Base-by-base conservation (phyloP, 2,888 invertebrate species). In the Aphrophora alni region DNA sequence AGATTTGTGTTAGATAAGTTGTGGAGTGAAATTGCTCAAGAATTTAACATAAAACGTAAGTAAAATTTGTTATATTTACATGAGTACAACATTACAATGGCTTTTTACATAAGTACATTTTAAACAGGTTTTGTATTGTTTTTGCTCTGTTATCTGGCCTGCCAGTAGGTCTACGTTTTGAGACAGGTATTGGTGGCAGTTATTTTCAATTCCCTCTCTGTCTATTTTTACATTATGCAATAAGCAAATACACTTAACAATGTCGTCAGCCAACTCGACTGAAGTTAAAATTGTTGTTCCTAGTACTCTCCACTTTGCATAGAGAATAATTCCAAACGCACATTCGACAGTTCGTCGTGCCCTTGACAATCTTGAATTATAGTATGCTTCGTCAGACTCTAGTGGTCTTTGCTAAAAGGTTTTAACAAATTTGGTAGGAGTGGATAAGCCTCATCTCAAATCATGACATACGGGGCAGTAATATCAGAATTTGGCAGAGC, bases 181-280 rank as follows among this genome's bases (percentile, higher is more conserved):
- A 4, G 4, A 68, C 68, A 68, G 68, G 14, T 68, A 68, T 68
- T 68, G 68, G 68, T 68, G 68, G 68, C 14, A 68, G 8, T 5
- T 24, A 68, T 68, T 3, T 68, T 68, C 5, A n/a, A 68, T 69
- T 69, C 69, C 69, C 24, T 69, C 69, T 69, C 12, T 21, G n/a
- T 21, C 24, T 69, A 69, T 69, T 33, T 3, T 33, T 21, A 69
- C 24, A 69, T 69, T 69, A 21, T 69, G 69, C 24, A 75, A 51
- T 75, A 82, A 76, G 38, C 75, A 82, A 76, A 82, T 78, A 73
- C 81, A 78, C 73, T 81, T 81, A 33, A 80, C 79, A 28, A 80
- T 82, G 25, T 28, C 26, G 26, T 83, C 83, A 21, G 78, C 83
- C 44, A 21, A 24, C 72, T 44, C 70, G 14, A 59, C 76, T 17